phyloP scores from a whole-genome alignment of 2,797 vertebrate species.

The Gouania willdenowi region DNA sequence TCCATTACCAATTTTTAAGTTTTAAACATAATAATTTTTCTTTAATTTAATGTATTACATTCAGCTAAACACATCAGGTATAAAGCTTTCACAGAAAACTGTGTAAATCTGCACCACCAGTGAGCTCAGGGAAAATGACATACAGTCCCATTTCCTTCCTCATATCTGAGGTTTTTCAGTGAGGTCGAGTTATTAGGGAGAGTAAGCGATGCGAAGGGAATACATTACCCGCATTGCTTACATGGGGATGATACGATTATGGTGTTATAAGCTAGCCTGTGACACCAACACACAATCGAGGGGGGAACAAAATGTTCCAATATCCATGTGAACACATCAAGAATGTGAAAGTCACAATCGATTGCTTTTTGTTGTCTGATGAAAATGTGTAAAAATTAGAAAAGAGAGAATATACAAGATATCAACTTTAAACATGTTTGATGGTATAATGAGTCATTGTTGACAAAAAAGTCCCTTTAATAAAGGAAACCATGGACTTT shows the following conservation, averaged over 20 bases:
- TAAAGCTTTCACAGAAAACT: conserved; percentile 29
- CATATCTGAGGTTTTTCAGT: conserved; percentile 21
- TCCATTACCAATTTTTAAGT: too few species aligned
- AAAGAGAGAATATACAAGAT: too few species aligned
- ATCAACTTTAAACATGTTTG: conserved; percentile 50
- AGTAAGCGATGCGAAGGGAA: conserved; percentile 50
- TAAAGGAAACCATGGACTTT: conserved; percentile 41
- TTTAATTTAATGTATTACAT: conserved; percentile 2
- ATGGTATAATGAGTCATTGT: conserved; percentile 35
- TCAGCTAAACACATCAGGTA: neutral
- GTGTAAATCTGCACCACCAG: conserved; percentile 49
- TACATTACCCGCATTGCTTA: conserved; percentile 45
- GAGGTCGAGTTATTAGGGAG: conserved; percentile 47
- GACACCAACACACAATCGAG: conserved; percentile 36
- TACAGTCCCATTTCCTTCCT: conserved; percentile 49
- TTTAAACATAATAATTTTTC: too few species aligned
- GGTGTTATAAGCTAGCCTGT: conserved; percentile 26
- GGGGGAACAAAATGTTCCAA: conserved; percentile 28
- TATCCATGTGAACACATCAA: conserved; percentile 10
- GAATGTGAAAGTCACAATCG: conserved; percentile 23
- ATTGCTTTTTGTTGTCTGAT: conserved; percentile 21
- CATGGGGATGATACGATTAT: conserved; percentile 60
- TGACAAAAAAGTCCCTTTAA: conserved; percentile 50
- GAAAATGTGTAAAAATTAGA: conserved; percentile 30
- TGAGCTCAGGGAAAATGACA: conserved; percentile 17